Evolutionary conservation across 2,888 invertebrate species (phyloP), one percentile per base, ranked within the genome.

Genomic region (Zhengitettix transpicula): DNA sequence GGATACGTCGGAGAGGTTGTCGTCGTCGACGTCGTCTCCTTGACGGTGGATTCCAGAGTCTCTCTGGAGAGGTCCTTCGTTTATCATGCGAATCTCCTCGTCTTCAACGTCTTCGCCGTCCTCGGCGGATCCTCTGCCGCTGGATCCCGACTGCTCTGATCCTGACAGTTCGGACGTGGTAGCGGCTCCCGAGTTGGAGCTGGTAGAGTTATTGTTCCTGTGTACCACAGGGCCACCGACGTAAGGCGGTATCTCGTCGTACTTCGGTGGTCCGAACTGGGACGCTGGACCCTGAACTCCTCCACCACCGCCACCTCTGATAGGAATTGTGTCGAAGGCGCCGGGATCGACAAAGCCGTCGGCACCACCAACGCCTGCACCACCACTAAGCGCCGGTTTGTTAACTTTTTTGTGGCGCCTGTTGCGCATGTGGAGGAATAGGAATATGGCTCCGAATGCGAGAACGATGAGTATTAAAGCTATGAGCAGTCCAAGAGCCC

Each of bases 41-140:
- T 78, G 78, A 65, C 82, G 73, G 64, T 82, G 83, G 61, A 84
- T 80, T 55, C 83, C 82, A 16, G 82, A 80, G 69, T 86, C 86
- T 63, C 84, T 77, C 71, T 90, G 88, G 44, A 91, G 73, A 0
- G 89, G 89, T 0, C 92, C 89, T 72, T 96, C 94, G 71, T 95
- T 95, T 65, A 97, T 97, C 94, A 95, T 96, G 66, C 95, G 80
- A 58, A 97, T 95, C 73, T 97, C 97, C 72, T 96, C 96, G 70
- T 97, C 97, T 68, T 94, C 93, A 1, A 89, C 89, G 69, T 90
- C 90, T 66, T 89, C 89, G 0, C 88, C 89, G 66, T 95, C 95
- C 74, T 96, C 96, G 1, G 95, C 96, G 0, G 96, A 96, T 0
- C 97, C 97, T 55, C 96, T 80, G 9, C 97, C 97, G 70, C 95